These are phyloP conservation scores for Hydrophis major DNA, from an alignment of 2,797 vertebrate genomes.

Conservation along the genomic window DNA sequence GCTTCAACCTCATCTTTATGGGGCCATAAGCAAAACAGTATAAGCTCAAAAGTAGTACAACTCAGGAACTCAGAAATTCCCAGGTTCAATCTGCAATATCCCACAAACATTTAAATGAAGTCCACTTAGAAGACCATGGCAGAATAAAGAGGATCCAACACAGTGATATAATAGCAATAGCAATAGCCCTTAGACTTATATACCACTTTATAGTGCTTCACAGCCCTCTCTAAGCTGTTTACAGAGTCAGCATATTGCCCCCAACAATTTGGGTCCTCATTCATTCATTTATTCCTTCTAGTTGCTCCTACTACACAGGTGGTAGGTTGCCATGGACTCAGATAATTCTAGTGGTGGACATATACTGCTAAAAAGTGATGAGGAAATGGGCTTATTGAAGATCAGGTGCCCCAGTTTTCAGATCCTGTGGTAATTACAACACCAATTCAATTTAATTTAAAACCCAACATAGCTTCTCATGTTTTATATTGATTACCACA, in stretches of 20 bases:
- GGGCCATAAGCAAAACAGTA: too few relatives aligned
- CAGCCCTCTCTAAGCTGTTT: too few relatives aligned
- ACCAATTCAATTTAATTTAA: background rate
- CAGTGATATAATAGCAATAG: background rate
- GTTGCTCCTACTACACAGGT: background rate
- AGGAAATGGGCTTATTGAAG: background rate
- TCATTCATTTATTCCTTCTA: background rate
- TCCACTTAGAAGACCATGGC: background rate
- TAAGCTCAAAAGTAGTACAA: background rate
- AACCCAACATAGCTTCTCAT: background rate
- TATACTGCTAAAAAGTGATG: background rate
- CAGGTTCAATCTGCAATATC: background rate
- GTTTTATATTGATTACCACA: background rate
- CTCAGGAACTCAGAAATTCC: too few relatives aligned
- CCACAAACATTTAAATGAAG: background rate
- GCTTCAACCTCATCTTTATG: background rate
- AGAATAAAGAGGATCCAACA: background rate
- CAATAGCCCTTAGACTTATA: too few relatives aligned
- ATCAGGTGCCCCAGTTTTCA: background rate
- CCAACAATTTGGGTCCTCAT: too few relatives aligned
- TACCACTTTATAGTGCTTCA: too few relatives aligned
- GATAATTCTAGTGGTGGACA: background rate
- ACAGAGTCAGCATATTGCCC: too few relatives aligned
- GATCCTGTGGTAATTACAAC: background rate
- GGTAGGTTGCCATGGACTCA: background rate